These are phyloP conservation scores for Aphidius gifuensis DNA, from an alignment of 1,140 invertebrate genomes.

Conservation along the genomic window DNA sequence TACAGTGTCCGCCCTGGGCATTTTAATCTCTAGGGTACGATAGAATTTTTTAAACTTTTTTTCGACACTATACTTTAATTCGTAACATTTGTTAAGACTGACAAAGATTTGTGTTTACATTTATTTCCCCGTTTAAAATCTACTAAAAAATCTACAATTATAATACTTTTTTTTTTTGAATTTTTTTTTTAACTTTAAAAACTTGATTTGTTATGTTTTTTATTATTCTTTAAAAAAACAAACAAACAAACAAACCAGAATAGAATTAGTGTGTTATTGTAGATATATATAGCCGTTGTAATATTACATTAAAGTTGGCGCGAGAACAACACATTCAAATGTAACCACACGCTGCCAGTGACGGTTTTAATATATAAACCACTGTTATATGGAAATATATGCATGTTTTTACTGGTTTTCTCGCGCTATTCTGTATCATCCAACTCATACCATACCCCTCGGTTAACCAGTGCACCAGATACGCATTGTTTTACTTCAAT, in stretches of 20 bases:
- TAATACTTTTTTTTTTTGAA: too few relatives aligned
- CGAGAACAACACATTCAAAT: slow-evolving; percentile 54
- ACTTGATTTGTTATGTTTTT: too few relatives aligned
- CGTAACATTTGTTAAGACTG: slow-evolving; percentile 4
- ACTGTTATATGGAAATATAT: slow-evolving; percentile 56
- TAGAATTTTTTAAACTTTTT: slow-evolving; percentile 1
- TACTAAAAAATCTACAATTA: too few relatives aligned
- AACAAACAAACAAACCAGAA: not conserved
- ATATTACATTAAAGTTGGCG: slow-evolving; percentile 34
- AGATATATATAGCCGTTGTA: not conserved
- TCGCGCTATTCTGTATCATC: not conserved
- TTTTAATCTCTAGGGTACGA: slow-evolving; percentile 7
- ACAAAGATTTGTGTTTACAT: slow-evolving; percentile 7
- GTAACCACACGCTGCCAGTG: slow-evolving; percentile 52
- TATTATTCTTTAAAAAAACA: too few relatives aligned
- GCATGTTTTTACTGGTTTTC: slow-evolving; percentile 52
- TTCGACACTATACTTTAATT: not conserved
- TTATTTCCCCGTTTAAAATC: not conserved
- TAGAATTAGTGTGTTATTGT: slow-evolving; percentile 7
- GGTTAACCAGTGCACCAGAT: slow-evolving; percentile 23
- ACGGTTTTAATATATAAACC: slow-evolving; percentile 54
- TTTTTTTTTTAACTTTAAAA: too few relatives aligned
- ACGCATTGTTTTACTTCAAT: slow-evolving; percentile 16
- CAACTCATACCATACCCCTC: slow-evolving; percentile 1
- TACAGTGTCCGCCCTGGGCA: slow-evolving; percentile 1